These are phyloP conservation scores for Ormyrus pomaceus DNA, from an alignment of 2,888 invertebrate genomes.

Conservation along the genomic window DNA sequence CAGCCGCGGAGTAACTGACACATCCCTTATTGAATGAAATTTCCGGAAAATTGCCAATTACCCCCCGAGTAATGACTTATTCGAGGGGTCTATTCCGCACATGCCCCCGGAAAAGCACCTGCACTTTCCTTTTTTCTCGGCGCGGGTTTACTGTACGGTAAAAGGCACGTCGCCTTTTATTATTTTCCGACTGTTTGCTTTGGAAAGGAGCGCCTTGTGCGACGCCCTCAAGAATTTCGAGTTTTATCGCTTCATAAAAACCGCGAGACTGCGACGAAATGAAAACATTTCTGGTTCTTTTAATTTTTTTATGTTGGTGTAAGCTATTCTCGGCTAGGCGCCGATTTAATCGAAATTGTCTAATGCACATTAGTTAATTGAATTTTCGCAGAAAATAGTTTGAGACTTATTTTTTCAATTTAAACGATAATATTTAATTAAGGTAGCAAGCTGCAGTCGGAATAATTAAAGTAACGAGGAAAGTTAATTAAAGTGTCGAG, in stretches of 20 bases:
- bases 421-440: too few species aligned
- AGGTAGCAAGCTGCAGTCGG: too few species aligned
- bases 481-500: conserved; percentile 14
- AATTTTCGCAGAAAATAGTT: too few species aligned
- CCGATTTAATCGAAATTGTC: too few species aligned
- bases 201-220: not conserved
- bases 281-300: not conserved
- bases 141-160: not conserved
- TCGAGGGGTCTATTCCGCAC: conserved; percentile 24
- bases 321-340: too few species aligned
- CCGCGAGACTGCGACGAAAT: not conserved
- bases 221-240: conserved; percentile 1
- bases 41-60: conserved; percentile 53
- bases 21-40: conserved; percentile 36
- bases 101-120: too few species aligned
- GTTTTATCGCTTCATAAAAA: conserved; percentile 38
- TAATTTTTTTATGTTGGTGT: not conserved
- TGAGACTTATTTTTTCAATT: too few species aligned
- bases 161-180: conserved; percentile 11
- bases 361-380: too few species aligned
- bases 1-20: conserved; percentile 9
- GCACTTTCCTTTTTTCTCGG: not conserved
- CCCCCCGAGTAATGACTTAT: conserved; percentile 28
- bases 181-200: conserved; percentile 25
- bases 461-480: not conserved